Conservation (phyloP, 2,888 invertebrate genomes). For the Nymphalis urticae region DNA sequence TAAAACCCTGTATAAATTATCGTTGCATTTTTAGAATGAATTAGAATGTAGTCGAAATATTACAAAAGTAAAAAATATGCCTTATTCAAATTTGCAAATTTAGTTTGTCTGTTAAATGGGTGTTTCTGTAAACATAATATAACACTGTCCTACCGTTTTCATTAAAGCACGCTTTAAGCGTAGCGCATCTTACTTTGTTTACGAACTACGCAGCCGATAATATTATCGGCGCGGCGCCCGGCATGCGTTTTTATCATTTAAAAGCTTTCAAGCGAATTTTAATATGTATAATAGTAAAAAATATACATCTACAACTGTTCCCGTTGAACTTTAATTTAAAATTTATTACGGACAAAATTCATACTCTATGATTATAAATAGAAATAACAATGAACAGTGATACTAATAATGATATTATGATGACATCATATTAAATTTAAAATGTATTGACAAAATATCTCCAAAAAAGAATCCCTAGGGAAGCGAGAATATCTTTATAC, state of each 20-base stretch:
- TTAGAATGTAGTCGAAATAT: not conserved
- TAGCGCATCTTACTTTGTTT: conserved; percentile 25
- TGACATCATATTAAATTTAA: no score
- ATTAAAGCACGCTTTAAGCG: conserved; percentile 20
- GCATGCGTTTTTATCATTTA: conserved; percentile 6
- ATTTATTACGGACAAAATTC: no score
- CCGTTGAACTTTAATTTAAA: no score
- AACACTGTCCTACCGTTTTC: conserved; percentile 13
- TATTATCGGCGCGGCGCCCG: not conserved
- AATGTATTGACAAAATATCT: no score
- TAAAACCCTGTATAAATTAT: not conserved
- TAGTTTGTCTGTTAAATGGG: not conserved
- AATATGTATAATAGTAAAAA: not conserved
- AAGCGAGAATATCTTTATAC: no score
- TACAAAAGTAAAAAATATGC: not conserved
- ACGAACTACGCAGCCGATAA: conserved; percentile 24
- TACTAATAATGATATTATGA: no score
- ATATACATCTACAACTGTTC: not conserved
- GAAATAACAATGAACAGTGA: no score
- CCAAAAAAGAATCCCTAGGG: no score
- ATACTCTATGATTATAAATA: no score
- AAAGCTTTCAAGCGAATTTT: conserved; percentile 4
- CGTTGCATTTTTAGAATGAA: not conserved
- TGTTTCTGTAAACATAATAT: conserved; percentile 11
- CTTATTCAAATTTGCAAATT: not conserved